Evolutionary conservation across 2,888 invertebrate species (phyloP).

Genomic region (Hirtodrosophila duncani): DNA sequence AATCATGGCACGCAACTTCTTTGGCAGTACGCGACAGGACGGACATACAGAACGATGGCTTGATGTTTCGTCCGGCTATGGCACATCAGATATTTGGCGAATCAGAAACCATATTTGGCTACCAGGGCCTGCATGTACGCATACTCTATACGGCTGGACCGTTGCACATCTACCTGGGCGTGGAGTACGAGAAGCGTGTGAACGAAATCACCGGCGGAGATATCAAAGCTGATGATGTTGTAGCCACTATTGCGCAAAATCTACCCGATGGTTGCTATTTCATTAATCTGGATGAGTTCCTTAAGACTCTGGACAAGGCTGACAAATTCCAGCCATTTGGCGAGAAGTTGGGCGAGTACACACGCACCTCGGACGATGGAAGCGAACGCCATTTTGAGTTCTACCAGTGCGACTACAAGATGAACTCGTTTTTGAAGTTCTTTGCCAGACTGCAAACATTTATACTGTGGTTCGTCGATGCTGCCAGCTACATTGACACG

Average conservation of each 20-base stretch:
- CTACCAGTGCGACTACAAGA: conserved; percentile 86
- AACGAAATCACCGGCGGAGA: conserved; percentile 80
- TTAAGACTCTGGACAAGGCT: conserved; percentile 84
- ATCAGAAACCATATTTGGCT: conserved; percentile 96
- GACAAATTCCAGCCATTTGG: conserved; percentile 88
- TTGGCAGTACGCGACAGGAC: conserved; percentile 81
- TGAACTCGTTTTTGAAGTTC: conserved; percentile 86
- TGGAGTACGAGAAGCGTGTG: conserved; percentile 84
- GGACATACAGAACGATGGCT: conserved; percentile 84
- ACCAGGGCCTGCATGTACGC: conserved; percentile 87
- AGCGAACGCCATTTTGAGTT: conserved; percentile 84
- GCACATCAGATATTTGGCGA: conserved; percentile 96
- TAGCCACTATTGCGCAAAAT: conserved; percentile 83
- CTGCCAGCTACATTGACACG: conserved; percentile 94
- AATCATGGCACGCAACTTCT: background rate
- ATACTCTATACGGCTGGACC: conserved; percentile 90
- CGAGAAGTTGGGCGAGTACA: conserved; percentile 83
- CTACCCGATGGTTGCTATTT: conserved; percentile 84
- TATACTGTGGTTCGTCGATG: conserved; percentile 97
- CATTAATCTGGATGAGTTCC: conserved; percentile 86
- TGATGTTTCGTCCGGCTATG: conserved; percentile 89
- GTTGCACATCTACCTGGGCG: conserved; percentile 87
- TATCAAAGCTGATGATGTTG: conserved; percentile 86
- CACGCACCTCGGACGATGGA: conserved; percentile 68
- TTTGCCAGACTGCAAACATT: conserved; percentile 93